Evolutionary conservation across 2,113 vertebrate species (phyloP).

Genomic region (Leptosomus discolor): DNA sequence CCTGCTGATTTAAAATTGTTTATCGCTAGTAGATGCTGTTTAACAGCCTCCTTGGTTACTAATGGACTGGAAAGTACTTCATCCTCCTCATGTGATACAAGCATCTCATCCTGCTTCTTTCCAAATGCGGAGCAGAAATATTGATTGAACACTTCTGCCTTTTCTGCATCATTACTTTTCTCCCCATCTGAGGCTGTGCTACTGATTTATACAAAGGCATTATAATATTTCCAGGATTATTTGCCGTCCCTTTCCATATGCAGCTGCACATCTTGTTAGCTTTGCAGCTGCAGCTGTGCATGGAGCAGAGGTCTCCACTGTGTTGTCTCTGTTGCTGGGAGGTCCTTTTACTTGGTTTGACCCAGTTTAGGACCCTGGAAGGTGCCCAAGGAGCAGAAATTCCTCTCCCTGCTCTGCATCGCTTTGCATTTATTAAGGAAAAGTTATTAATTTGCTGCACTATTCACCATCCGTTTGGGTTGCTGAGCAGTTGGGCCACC

Average conservation of each 20-base stretch:
- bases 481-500: neutral
- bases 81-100: slow-evolving; percentile 30
- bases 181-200: neutral
- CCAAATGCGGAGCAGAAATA: slow-evolving; percentile 1
- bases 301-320: neutral
- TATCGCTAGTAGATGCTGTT: slow-evolving; percentile 51
- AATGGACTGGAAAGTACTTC: slow-evolving; percentile 62
- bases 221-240: neutral
- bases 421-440: neutral
- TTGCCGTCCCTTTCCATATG: neutral
- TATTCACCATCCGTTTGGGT: neutral
- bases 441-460: neutral
- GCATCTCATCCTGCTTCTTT: slow-evolving; percentile 40
- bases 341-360: neutral
- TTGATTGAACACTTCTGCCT: slow-evolving; percentile 49
- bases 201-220: slow-evolving; percentile 22
- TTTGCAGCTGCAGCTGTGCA: neutral
- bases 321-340: neutral
- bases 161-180: slow-evolving; percentile 53
- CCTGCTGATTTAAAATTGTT: slow-evolving; percentile 57
- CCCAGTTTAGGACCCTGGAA: neutral
- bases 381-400: neutral
- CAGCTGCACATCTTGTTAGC: neutral
- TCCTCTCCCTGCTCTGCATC: neutral
- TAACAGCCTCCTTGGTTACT: slow-evolving; percentile 66